Base-by-base conservation (phyloP, 2,113 vertebrate genomes). In the Natator depressus region DNA sequence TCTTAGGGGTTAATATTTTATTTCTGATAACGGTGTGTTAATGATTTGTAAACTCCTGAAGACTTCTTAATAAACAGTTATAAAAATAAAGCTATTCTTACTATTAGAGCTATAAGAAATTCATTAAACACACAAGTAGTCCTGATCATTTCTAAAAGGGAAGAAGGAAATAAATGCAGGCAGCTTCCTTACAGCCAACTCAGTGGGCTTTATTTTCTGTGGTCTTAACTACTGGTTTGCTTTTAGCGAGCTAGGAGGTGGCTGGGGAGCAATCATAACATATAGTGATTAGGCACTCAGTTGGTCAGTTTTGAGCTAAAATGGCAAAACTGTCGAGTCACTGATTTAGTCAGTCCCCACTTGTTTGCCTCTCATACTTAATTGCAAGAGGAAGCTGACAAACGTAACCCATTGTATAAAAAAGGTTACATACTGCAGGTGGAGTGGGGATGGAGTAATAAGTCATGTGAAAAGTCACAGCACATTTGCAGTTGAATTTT, bases 351-450 rank as follows among this genome's bases (percentile, higher is more conserved):
- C 20, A 84, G 22, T 49, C 17, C 24, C 57, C 86, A 13, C 27
- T 50, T 42, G 10, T 8, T 16, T 19, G 14, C 35, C 31, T 8
- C 65, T 72, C n/a, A 72, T 20, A 38, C 19, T 38, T 46, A 46
- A 51, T 31, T 87, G 93, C 84, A 93, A 85, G 54, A 91, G 97
- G 94, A 97, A 97, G 24, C 5, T 90, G 87, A 38, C 6, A n/a
- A n/a, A 50, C 87, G 80, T 87, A 42, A 89, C n/a, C 42, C 81
- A 85, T 91, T 96, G 93, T 96, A 94, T 62, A 29, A 87, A 82
- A 10, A 38, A 20, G 6, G 62, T 79, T 62, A 87, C 11, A 1
- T 5, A 4, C 1, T 91, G 49, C 47, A 5, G 53, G 0, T 3
- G 16, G 38, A 50, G 0, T 3, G 16, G 38, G 42, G 31, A 24